Evolutionary conservation across 2,113 vertebrate genomes (phyloP).

Genomic region (Apodemus speciosus): DNA sequence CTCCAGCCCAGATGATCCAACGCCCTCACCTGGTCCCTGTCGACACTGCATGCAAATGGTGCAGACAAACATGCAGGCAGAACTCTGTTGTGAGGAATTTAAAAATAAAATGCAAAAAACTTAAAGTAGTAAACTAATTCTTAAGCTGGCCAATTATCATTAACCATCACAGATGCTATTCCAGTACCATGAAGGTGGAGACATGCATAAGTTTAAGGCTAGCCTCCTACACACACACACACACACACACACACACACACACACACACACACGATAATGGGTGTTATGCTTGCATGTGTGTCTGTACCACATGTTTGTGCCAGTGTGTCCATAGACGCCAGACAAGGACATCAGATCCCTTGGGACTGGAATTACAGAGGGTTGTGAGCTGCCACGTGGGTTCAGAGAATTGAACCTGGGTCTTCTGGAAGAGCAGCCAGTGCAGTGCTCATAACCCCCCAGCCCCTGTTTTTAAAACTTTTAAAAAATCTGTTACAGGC

Average conservation of each 20-base stretch:
- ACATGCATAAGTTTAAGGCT: not conserved
- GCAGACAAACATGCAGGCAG: not conserved
- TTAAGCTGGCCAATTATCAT: not conserved
- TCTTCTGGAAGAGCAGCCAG: not conserved
- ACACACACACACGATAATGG: not conserved
- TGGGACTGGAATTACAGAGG: not conserved
- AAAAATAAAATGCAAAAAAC: not conserved
- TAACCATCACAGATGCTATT: not conserved
- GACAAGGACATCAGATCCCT: not conserved
- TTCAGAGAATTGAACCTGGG: not conserved
- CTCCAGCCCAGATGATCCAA: not conserved
- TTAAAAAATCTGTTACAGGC: not conserved
- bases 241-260: not conserved
- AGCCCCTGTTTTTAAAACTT: not conserved
- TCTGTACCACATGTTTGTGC: not conserved
- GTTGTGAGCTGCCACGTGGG: not conserved
- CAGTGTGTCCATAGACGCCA: not conserved
- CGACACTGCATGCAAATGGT: not conserved
- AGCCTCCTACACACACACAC: not conserved
- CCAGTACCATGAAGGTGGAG: not conserved
- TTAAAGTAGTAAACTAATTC: not conserved
- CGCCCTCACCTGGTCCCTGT: not conserved
- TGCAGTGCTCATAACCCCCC: not conserved
- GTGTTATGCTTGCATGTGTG: not conserved
- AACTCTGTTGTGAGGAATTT: not conserved